These are phyloP conservation scores for Erebia ligea DNA, from an alignment of 2,888 invertebrate species.

Conservation along the genomic window DNA sequence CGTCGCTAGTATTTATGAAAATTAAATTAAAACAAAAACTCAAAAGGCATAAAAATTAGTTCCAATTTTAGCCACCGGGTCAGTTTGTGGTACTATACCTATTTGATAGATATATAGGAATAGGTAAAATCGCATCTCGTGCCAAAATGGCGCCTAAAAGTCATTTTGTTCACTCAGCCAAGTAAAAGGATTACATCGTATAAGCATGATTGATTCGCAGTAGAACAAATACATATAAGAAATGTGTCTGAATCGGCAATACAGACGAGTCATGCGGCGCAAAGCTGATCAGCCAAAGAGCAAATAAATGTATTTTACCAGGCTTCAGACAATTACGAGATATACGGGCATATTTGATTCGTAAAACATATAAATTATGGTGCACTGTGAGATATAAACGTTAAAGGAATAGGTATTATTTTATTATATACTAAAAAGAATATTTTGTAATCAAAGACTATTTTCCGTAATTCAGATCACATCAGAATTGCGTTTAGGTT, in stretches of 20 bases:
- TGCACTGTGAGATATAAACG: background rate
- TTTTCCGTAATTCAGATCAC: background rate
- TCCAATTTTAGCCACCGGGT: too few species aligned
- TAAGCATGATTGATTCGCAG: conserved; percentile 37
- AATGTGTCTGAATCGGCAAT: conserved; percentile 33
- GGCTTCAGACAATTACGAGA: conserved; percentile 22
- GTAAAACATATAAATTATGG: conserved; percentile 18
- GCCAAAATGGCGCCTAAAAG: conserved; percentile 18
- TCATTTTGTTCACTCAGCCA: conserved; percentile 31
- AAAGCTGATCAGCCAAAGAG: conserved; percentile 36
- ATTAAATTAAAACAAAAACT: too few species aligned
- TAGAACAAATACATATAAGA: conserved; percentile 36
- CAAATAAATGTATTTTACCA: conserved; percentile 30
- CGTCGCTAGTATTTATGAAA: too few species aligned
- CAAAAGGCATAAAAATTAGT: too few species aligned
- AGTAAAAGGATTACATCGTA: conserved; percentile 38
- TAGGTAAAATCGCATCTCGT: conserved; percentile 13
- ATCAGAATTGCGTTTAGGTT: too few species aligned
- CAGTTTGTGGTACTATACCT: background rate
- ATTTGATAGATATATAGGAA: background rate
- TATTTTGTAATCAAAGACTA: background rate
- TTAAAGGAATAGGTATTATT: background rate
- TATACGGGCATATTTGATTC: conserved; percentile 9
- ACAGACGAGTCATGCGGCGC: conserved; percentile 31
- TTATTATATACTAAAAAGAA: background rate